A percentile compares a stretch with the other conserved stretches of the same genome.
Conservation (phyloP, 2,113 vertebrate genomes). For the Oreochromis aureus region DNA sequence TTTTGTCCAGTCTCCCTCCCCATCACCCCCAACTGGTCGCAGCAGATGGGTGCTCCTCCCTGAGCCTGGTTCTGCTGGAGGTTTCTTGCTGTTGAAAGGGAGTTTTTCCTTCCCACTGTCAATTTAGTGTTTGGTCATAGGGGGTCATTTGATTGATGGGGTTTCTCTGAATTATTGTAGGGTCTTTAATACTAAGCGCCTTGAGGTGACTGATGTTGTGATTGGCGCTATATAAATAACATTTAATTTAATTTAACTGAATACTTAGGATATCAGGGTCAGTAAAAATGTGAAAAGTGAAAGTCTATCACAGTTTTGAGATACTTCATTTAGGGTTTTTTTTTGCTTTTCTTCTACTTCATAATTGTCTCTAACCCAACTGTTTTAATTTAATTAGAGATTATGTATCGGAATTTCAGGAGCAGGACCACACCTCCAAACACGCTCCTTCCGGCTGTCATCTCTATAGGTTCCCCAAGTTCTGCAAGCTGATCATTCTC, state of each 20-base stretch:
- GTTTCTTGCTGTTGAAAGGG: neutral
- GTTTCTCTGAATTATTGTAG: neutral
- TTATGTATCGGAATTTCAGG: too few relatives aligned
- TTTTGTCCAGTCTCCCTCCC: too few relatives aligned
- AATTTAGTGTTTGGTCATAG: neutral
- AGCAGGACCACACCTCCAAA: too few relatives aligned
- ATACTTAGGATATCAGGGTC: neutral
- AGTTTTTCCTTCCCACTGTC: neutral
- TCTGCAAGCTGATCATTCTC: too few relatives aligned
- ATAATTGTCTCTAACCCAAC: neutral
- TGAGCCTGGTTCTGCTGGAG: neutral
- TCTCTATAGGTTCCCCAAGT: too few relatives aligned
- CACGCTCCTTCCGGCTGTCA: too few relatives aligned
- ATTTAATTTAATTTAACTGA: neutral
- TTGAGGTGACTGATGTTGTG: neutral
- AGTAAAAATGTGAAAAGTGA: neutral
- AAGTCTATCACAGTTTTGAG: neutral
- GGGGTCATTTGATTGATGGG: neutral
- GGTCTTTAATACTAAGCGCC: neutral
- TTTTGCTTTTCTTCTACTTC: neutral
- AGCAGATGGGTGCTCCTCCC: neutral
- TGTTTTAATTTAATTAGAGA: neutral
- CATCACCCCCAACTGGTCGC: neutral
- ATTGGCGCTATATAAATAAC: neutral
- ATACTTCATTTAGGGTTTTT: fast-evolving